These are phyloP conservation scores for Bothrops jararaca DNA, from an alignment of 2,113 vertebrate genomes.

Conservation along the genomic window DNA sequence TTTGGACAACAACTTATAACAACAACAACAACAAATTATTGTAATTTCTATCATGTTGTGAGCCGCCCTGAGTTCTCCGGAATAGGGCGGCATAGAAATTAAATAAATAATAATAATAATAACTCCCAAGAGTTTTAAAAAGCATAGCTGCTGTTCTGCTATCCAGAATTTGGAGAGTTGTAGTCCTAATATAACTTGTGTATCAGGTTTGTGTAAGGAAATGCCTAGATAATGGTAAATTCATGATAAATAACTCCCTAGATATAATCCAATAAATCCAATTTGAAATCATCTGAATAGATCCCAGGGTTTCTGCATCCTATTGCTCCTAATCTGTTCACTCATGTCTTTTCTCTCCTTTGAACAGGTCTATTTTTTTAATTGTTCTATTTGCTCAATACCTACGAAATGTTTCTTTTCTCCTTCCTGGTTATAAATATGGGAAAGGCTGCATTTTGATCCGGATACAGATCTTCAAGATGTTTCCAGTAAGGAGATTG, in stretches of 20 bases:
- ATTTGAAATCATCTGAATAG: not conserved
- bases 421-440: conserved; percentile 78
- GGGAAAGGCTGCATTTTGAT: conserved; percentile 76
- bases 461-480: conserved; percentile 90
- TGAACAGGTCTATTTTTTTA: conserved; percentile 84
- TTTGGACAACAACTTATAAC: no score
- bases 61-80: no score
- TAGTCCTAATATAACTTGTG: not conserved
- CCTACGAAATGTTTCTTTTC: conserved; percentile 77
- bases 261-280: not conserved
- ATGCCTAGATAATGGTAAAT: not conserved
- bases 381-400: conserved; percentile 94
- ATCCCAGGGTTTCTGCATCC: not conserved
- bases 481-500: conserved; percentile 86
- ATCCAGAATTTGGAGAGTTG: not conserved
- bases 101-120: no score
- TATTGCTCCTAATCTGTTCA: not conserved
- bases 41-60: no score
- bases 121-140: not conserved
- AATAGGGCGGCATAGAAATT: no score
- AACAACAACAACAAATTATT: no score
- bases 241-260: not conserved
- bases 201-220: not conserved
- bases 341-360: not conserved
- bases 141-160: not conserved